Base-by-base conservation (phyloP, 2,888 invertebrate species). In the Neuroscelio doddi region DNA sequence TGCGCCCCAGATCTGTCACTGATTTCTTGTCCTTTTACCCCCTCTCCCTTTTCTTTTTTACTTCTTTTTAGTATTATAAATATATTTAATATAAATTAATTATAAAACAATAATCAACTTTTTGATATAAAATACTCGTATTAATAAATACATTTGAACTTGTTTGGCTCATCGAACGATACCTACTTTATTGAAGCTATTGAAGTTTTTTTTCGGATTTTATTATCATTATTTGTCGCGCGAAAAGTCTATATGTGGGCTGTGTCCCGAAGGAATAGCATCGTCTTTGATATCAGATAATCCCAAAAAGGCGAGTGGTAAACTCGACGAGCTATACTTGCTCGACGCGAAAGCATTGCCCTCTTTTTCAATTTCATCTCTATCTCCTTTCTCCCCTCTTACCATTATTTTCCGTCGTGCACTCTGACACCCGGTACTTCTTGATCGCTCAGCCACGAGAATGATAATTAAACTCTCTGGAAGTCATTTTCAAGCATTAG, bases 281-380 rank as follows among this genome's bases (percentile, higher is more conserved):
- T 71, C 69, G 67, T 63, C 73, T 77, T 76, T 74, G 77, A 72
- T 77, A 78, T 79, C 75, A 70, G 77, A 77, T 80, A 78, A 81
- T 77, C 75, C 76, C 50, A 64, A 51, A 70, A 74, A 75, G 56
- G 66, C 68, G 66, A 71, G 69, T 58, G 63, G 62, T 66, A 69
- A 69, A 70, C 56, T 67, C 69, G 52, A 53, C 61, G 51, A 30
- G 38, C 14, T 51, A 44, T 27, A 44, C 44, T 44, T 27, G 44
- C 44, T 1, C 44, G 44, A 44, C 44, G 26, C 59, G 52, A 61
- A 65, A 65, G 61, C 59, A 56, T 65, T 61, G 65, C 61, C 49
- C 56, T 56, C 65, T 65, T 65, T 64, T 64, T 69, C 61, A 67
- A 69, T 58, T 61, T 66, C 67, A 58, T 45, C 53, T 51, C 64